Percentiles rank a stretch among this genome's conserved stretches.
Evolutionary conservation across 35 echinoderm and acorn worm species (phyloP).

Genomic region (Chiridota heheva): DNA sequence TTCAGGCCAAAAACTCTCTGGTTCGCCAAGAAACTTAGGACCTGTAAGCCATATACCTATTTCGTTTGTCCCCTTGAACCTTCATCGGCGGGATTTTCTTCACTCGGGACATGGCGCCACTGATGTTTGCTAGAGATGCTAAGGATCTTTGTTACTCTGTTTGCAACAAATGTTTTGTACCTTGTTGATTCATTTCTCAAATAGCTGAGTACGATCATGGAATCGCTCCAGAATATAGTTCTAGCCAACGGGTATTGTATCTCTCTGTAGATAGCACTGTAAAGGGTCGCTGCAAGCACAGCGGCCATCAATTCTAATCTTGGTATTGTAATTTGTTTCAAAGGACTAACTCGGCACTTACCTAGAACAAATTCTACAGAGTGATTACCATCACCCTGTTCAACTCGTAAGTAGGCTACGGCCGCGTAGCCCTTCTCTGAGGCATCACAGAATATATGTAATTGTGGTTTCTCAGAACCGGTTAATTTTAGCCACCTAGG

Average conservation of each 20-base stretch:
- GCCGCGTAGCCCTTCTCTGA: slow-evolving; percentile 43
- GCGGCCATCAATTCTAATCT: slow-evolving; percentile 39
- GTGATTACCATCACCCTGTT: not conserved
- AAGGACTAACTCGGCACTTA: slow-evolving; percentile 26
- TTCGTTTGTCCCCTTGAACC: slow-evolving; percentile 3
- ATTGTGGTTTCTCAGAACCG: not conserved
- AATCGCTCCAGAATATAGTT: slow-evolving; percentile 43
- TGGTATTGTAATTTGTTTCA: slow-evolving; percentile 7
- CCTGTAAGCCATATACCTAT: slow-evolving; percentile 18
- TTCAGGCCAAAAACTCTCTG: not conserved
- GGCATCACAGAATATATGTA: slow-evolving; percentile 49
- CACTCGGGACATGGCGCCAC: slow-evolving; percentile 23
- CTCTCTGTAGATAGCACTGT: too few species aligned
- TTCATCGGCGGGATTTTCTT: slow-evolving; percentile 9
- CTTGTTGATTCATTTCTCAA: not conserved
- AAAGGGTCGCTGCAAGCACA: slow-evolving; percentile 23
- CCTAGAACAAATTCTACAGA: slow-evolving; percentile 9
- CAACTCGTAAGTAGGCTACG: slow-evolving; percentile 31
- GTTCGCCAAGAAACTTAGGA: not conserved
- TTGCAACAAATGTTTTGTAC: slow-evolving; percentile 34
- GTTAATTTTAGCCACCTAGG: slow-evolving; percentile 20
- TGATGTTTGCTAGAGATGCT: not conserved
- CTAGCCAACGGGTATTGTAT: too few species aligned
- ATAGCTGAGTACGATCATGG: slow-evolving; percentile 26
- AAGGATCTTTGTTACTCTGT: slow-evolving; percentile 12